phyloP scores from a whole-genome alignment of 2,113 vertebrate genomes.

The Salvelinus alpinus region DNA sequence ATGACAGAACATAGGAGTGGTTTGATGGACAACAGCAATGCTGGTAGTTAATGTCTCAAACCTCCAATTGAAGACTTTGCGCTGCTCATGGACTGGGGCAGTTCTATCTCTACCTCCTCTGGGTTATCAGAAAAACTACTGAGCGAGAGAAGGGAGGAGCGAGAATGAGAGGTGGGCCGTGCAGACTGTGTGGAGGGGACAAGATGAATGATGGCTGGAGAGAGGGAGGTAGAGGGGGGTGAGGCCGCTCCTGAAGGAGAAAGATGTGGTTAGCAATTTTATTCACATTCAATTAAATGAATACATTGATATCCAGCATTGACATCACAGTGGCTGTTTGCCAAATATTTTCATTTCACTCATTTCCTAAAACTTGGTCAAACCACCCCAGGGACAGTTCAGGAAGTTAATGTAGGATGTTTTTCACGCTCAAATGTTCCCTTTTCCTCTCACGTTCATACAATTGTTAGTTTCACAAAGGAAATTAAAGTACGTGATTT shows the following conservation, averaged over 20 bases:
- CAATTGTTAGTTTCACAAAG: slow-evolving; percentile 5
- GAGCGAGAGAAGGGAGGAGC: not conserved
- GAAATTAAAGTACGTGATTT: slow-evolving; percentile 6
- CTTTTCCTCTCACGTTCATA: slow-evolving; percentile 25
- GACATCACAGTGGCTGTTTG: not conserved
- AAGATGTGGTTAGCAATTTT: not conserved
- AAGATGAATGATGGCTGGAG: not conserved
- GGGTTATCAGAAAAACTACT: not conserved
- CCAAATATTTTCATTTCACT: not conserved
- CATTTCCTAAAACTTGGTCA: slow-evolving; percentile 11
- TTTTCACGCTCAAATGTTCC: slow-evolving; percentile 15
- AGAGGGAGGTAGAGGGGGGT: not conserved
- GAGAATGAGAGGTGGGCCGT: not conserved
- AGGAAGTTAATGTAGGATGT: slow-evolving; percentile 36
- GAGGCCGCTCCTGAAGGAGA: not conserved
- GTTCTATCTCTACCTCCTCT: slow-evolving; percentile 8
- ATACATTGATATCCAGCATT: not conserved
- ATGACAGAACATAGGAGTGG: not conserved
- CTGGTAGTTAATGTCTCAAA: slow-evolving; percentile 24
- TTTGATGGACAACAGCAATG: not conserved
- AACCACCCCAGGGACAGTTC: slow-evolving; percentile 1
- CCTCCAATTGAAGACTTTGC: slow-evolving; percentile 44
- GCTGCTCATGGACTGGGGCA: slow-evolving; percentile 18
- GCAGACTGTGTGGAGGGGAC: not conserved
- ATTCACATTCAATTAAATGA: not conserved